phyloP scores from a whole-genome alignment of 2,888 invertebrate species.

The Allygus modestus region DNA sequence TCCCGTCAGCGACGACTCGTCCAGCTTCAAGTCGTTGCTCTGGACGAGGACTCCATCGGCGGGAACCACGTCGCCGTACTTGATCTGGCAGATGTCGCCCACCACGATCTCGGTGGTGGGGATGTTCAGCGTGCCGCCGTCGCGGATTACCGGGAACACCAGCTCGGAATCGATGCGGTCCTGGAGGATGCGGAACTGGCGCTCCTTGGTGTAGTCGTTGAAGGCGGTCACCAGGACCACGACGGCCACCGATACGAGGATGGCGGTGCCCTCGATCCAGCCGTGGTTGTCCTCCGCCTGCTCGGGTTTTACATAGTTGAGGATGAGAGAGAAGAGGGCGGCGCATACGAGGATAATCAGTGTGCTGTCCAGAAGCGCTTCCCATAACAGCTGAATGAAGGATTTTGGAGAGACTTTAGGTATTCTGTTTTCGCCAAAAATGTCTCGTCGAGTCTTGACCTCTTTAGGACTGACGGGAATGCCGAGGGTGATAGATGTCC shows the following conservation, averaged over 20 bases:
- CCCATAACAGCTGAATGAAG: slow-evolving; percentile 75
- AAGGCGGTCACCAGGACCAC: slow-evolving; percentile 74
- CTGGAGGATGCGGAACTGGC: slow-evolving; percentile 81
- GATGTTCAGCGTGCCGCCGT: slow-evolving; percentile 75
- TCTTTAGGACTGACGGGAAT: slow-evolving; percentile 73
- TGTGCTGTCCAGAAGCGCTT: slow-evolving; percentile 81
- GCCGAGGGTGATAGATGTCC: too few relatives aligned
- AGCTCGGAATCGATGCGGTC: slow-evolving; percentile 81
- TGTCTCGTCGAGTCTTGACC: slow-evolving; percentile 75
- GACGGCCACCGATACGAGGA: slow-evolving; percentile 78
- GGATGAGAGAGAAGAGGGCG: slow-evolving; percentile 78
- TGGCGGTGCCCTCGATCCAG: slow-evolving; percentile 82
- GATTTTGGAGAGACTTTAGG: slow-evolving; percentile 78
- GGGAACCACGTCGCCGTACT: slow-evolving; percentile 81
- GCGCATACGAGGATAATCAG: slow-evolving; percentile 79
- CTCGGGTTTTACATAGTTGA: slow-evolving; percentile 71
- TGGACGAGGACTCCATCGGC: slow-evolving; percentile 80
- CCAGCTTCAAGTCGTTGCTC: slow-evolving; percentile 78
- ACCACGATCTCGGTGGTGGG: slow-evolving; percentile 77
- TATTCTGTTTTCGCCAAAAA: slow-evolving; percentile 77
- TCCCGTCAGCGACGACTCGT: slow-evolving; percentile 81
- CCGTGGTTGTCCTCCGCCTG: slow-evolving; percentile 76
- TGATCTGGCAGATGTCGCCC: slow-evolving; percentile 77
- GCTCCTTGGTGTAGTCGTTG: slow-evolving; percentile 81
- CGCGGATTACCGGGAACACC: slow-evolving; percentile 77